Evolutionary conservation across 2,113 vertebrate genomes (phyloP).

Genomic region (Paradoxurus hermaphroditus): DNA sequence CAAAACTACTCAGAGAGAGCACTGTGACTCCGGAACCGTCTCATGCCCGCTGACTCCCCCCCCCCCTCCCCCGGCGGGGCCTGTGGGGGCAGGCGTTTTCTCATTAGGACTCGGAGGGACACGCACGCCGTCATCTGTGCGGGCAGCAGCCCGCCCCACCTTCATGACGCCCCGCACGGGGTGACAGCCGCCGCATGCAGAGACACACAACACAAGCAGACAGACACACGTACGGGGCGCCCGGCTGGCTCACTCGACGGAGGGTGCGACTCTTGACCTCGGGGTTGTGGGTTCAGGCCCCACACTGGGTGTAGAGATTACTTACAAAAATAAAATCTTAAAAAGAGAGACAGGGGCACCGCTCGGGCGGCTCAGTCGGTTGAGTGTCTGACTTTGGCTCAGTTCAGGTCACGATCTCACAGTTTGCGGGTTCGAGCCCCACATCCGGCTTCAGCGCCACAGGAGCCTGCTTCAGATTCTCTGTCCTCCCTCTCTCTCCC

Average conservation of each 20-base stretch:
- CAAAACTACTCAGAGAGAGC: background rate
- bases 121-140: background rate
- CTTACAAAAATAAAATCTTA: background rate
- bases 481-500: too few relatives aligned
- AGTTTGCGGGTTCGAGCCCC: too few relatives aligned
- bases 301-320: background rate
- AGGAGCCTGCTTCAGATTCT: too few relatives aligned
- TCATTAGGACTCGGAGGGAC: background rate
- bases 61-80: background rate
- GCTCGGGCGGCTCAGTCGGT: too few relatives aligned
- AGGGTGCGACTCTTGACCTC: background rate
- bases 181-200: background rate
- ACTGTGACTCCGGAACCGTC: background rate
- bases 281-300: background rate
- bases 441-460: too few relatives aligned
- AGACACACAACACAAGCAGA: background rate
- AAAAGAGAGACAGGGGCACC: background rate
- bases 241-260: background rate
- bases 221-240: background rate
- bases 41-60: too few relatives aligned
- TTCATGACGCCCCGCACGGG: too few relatives aligned
- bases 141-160: background rate
- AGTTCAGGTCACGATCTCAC: too few relatives aligned
- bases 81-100: background rate
- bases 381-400: too few relatives aligned